Evolutionary conservation across 1,140 invertebrate species (phyloP), one percentile per base, ranked within the genome.

Genomic region (Lasioglossum baleicum): DNA sequence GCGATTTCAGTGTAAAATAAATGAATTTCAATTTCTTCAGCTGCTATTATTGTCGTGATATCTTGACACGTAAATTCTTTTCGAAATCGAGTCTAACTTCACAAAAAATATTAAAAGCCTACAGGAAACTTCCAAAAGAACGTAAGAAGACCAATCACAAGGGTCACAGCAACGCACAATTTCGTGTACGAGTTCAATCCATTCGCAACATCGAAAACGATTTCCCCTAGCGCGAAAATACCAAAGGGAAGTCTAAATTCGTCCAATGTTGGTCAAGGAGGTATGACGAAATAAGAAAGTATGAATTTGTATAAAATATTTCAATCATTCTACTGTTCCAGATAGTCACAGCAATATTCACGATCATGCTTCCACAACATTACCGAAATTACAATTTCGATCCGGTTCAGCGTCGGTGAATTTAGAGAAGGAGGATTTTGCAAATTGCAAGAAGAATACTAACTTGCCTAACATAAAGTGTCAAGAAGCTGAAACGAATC

Each of bases 161-260:
- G 84, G 8, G 53, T 83, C 42, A 10, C 81, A 7, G 85, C 85
- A 0, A 87, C 85, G 0, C 82, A 65, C 13, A 86, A 86, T 75
- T 82, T 87, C 42, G 20, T 87, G 0, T 87, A 86, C 13, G 81
- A 87, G 60, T 86, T 87, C 10, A 66, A 79, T 61, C 66, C 80
- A 1, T 72, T 71, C 10, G 76, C 20, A 7, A 71, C 66, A n/a
- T 6, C 60, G 15, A 31, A 42, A 26, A 35, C 42, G 1, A 4
- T 2, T 35, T 40, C 53, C 3, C 63, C 58, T 17, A 42, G 15
- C 15, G 22, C 20, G 60, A 61, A 44, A 0, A 53, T 44, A 20
- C 31, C 35, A 2, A 75, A 48, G 51, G 22, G 56, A n/a, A n/a
- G 22, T 5, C 71, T n/a, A 11, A 56, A 44, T n/a, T 26, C 10